Evolutionary conservation across 2,113 vertebrate species (phyloP).

Genomic region (Petromus typicus): DNA sequence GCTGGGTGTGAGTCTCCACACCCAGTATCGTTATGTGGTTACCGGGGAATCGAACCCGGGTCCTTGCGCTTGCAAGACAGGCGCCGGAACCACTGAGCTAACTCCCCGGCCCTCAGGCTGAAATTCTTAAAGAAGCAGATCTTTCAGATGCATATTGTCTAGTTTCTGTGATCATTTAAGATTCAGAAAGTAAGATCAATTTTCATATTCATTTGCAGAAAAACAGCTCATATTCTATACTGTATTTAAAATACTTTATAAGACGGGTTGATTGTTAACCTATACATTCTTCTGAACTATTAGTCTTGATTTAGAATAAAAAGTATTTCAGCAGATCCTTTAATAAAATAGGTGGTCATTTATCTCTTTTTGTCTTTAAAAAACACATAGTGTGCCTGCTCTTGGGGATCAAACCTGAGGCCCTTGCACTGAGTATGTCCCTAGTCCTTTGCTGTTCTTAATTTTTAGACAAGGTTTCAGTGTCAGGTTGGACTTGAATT

Average conservation of each 20-base stretch:
- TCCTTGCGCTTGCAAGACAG: no score
- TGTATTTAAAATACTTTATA: neutral
- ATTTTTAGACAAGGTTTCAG: neutral
- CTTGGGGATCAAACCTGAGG: neutral
- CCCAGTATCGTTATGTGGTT: no score
- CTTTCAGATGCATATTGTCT: neutral
- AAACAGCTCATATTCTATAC: conserved; percentile 3
- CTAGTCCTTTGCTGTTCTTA: neutral
- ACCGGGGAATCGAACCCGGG: no score
- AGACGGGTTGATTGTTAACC: neutral
- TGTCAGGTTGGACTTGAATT: neutral
- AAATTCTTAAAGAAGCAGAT: neutral
- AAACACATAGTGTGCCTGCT: neutral
- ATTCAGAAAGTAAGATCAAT: conserved; percentile 34
- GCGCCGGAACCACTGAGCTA: no score
- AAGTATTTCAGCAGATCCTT: neutral
- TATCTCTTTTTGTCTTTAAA: conserved; percentile 16
- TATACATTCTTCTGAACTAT: neutral
- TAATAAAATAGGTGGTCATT: neutral
- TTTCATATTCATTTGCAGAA: conserved; percentile 31
- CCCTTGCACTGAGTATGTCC: neutral
- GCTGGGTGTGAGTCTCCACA: no score
- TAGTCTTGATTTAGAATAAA: conserved; percentile 37
- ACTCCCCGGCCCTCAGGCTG: no score
- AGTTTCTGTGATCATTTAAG: neutral